Evolutionary conservation across 2,888 invertebrate species (phyloP).

Genomic region (Nysson spinosus): DNA sequence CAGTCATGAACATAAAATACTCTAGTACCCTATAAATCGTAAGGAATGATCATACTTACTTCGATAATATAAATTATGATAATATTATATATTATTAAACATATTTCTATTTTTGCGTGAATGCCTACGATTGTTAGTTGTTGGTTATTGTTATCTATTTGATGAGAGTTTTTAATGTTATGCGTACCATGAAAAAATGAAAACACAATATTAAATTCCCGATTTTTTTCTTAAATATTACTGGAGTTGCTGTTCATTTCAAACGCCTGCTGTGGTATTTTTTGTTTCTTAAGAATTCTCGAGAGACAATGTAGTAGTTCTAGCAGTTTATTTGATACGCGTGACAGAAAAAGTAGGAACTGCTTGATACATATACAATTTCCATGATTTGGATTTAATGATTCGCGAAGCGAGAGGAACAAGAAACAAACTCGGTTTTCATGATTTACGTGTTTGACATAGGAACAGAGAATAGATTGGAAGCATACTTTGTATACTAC

Average conservation of each 20-base stretch:
- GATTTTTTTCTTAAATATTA: slow-evolving; percentile 54
- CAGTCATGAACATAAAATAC: slow-evolving; percentile 46
- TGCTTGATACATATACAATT: slow-evolving; percentile 16
- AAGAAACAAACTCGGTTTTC: too few relatives aligned
- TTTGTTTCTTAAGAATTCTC: slow-evolving; percentile 26
- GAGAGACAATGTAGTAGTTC: slow-evolving; percentile 21
- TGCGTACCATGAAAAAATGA: slow-evolving; percentile 64
- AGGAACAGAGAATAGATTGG: too few relatives aligned
- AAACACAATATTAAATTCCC: slow-evolving; percentile 61
- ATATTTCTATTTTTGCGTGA: slow-evolving; percentile 76
- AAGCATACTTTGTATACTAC: slow-evolving; percentile 11
- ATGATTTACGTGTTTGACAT: too few relatives aligned
- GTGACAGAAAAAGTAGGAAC: slow-evolving; percentile 29
- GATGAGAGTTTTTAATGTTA: slow-evolving; percentile 75
- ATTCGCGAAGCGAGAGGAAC: slow-evolving; percentile 6
- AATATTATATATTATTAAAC: slow-evolving; percentile 67
- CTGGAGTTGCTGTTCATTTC: slow-evolving; percentile 57
- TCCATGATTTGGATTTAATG: slow-evolving; percentile 18
- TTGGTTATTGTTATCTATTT: slow-evolving; percentile 76
- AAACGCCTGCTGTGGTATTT: slow-evolving; percentile 39
- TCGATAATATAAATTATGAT: slow-evolving; percentile 66
- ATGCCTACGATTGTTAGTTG: slow-evolving; percentile 75
- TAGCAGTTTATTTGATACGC: slow-evolving; percentile 17
- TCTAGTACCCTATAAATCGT: slow-evolving; percentile 58
- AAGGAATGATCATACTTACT: slow-evolving; percentile 68